Percentiles rank a stretch among this genome's conserved stretches.
Evolutionary conservation across 2,113 vertebrate species (phyloP).

Genomic region (Pomatostomus ruficeps): DNA sequence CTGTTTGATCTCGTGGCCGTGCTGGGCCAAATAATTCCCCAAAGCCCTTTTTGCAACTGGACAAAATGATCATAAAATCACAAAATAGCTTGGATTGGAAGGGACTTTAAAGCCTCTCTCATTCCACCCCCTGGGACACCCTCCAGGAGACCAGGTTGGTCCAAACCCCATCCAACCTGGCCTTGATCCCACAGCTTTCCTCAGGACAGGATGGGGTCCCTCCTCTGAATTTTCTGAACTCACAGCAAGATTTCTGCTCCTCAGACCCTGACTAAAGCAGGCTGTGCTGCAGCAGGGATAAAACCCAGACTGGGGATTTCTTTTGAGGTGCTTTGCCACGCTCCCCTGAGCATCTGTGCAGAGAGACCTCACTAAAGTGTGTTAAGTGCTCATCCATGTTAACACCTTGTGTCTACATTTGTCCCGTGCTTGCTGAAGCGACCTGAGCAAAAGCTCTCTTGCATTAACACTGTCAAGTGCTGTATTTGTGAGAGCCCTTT

Average conservation of each 20-base stretch:
- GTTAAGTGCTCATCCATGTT: slow-evolving; percentile 43
- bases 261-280: neutral
- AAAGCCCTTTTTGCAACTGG: neutral
- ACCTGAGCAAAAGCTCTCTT: neutral
- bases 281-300: neutral
- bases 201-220: neutral
- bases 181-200: neutral
- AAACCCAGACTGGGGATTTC: neutral
- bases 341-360: neutral
- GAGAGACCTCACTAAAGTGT: neutral
- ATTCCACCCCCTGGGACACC: neutral
- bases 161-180: neutral
- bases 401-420: slow-evolving; percentile 50
- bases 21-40: neutral
- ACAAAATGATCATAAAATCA: neutral
- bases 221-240: neutral
- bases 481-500: neutral
- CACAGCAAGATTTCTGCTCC: neutral
- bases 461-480: neutral
- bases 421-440: slow-evolving; percentile 45
- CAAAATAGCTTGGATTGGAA: neutral
- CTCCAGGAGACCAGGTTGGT: neutral
- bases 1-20: neutral
- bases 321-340: neutral
- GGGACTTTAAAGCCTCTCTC: neutral